phyloP scores from a whole-genome alignment of 2,113 vertebrate genomes.

The Cryptomyrus ogoouensis region DNA sequence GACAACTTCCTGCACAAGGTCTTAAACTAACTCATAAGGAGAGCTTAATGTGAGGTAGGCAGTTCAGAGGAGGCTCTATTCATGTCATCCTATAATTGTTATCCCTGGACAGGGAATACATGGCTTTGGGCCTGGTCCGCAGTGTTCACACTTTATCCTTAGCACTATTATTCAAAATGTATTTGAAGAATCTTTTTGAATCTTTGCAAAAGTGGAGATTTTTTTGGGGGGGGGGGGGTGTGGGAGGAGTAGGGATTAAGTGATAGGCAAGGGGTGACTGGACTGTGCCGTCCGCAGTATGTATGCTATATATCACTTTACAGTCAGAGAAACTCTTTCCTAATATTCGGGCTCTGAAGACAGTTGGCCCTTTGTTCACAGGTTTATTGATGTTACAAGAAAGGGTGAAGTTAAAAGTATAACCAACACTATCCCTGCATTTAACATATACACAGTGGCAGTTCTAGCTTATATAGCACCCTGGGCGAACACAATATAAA shows the following conservation, averaged over 20 bases:
- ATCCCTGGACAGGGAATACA: not conserved
- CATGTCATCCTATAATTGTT: not conserved
- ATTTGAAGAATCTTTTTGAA: not conserved
- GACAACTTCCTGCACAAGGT: not conserved
- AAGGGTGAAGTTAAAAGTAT: not conserved
- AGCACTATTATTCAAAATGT: not conserved
- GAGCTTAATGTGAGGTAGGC: not conserved
- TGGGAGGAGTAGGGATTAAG: not conserved
- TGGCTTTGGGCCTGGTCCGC: not conserved
- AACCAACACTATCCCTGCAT: not conserved
- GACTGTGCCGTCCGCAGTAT: not conserved
- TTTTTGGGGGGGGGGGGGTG: not conserved
- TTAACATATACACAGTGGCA: too few species aligned
- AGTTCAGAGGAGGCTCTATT: not conserved
- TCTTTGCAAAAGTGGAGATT: not conserved
- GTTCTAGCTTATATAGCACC: too few species aligned
- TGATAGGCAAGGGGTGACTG: too few species aligned
- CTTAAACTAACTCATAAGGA: not conserved
- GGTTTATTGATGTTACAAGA: not conserved
- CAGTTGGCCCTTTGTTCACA: not conserved
- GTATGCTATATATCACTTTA: not conserved
- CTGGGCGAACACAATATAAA: too few species aligned
- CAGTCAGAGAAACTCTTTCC: not conserved
- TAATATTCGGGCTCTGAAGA: not conserved
- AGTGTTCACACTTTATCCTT: not conserved